Percentiles rank a stretch among this genome's conserved stretches.
phyloP scores from a whole-genome alignment of 2,113 vertebrate genomes.

The Seriola dumerili region DNA sequence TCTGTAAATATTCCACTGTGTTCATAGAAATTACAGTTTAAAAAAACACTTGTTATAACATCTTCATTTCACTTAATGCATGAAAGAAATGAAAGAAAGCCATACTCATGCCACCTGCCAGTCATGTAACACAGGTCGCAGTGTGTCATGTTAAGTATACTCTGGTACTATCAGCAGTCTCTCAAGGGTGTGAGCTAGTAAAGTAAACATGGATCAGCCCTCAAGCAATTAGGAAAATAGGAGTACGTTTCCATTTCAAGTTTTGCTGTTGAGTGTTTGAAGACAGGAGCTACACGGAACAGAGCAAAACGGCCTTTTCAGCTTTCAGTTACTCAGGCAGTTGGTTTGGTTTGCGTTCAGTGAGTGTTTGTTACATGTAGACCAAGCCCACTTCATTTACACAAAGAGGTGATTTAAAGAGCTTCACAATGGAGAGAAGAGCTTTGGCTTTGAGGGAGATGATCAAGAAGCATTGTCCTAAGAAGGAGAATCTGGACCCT shows the following conservation, averaged over 20 bases:
- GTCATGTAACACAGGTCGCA: constrained; percentile 4
- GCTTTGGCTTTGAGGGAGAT: constrained; percentile 57
- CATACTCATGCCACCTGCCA: background rate
- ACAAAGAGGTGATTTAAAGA: background rate
- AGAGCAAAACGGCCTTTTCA: background rate
- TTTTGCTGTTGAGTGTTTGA: background rate
- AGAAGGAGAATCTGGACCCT: constrained; percentile 75
- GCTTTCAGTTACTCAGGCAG: background rate
- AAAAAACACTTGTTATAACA: background rate
- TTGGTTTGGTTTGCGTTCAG: background rate
- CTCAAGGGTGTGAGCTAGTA: constrained; percentile 74
- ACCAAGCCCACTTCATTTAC: background rate
- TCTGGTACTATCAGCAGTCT: constrained; percentile 14
- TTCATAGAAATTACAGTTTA: constrained; percentile 3
- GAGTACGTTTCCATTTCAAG: constrained; percentile 14
- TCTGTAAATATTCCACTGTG: constrained; percentile 1
- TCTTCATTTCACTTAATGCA: background rate
- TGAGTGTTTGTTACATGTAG: background rate
- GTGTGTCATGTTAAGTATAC: constrained; percentile 15
- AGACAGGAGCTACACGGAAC: background rate
- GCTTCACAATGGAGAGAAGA: constrained; percentile 73
- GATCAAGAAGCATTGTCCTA: constrained; percentile 64
- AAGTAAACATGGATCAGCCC: constrained; percentile 76
- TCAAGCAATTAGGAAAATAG: constrained; percentile 13
- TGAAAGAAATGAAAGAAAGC: constrained; percentile 24